Percentiles rank a stretch among this genome's conserved stretches.
phyloP scores from a whole-genome alignment of 2,113 vertebrate species.

The Mastomys coucha region DNA sequence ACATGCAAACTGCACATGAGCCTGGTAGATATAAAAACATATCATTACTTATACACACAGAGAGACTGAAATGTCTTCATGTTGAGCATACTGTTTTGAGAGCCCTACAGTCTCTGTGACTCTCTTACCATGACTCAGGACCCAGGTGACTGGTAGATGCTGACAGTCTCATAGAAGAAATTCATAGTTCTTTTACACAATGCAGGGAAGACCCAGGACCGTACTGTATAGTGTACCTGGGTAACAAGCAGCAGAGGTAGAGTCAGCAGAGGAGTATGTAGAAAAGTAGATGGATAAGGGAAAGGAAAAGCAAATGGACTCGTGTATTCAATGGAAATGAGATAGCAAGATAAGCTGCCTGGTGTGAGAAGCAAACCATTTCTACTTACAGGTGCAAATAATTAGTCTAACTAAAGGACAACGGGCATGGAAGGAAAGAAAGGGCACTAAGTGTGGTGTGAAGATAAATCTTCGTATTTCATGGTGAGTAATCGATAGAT shows the following conservation, averaged over 20 bases:
- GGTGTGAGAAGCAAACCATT: background rate
- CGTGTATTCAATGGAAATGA: background rate
- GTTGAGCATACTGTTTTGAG: background rate
- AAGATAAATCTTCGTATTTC: conserved; percentile 53
- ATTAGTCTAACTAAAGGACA: conserved; percentile 32
- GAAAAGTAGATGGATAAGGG: background rate
- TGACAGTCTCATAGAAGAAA: background rate
- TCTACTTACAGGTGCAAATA: background rate
- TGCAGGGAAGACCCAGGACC: background rate
- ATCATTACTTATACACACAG: background rate
- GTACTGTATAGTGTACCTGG: background rate
- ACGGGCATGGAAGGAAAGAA: background rate
- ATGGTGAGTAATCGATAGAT: conserved; percentile 40
- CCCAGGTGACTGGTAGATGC: background rate
- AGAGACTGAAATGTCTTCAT: background rate
- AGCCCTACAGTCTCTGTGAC: background rate
- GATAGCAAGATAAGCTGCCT: background rate
- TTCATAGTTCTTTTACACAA: background rate
- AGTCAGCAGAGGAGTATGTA: background rate
- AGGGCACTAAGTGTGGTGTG: background rate
- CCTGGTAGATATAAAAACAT: background rate
- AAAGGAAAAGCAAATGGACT: background rate
- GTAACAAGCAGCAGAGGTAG: background rate
- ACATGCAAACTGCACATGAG: background rate
- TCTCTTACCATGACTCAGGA: background rate